A percentile compares a stretch with the other conserved stretches of the same genome.
These are phyloP conservation scores for Diorhabda carinulata DNA, from an alignment of 1,140 invertebrate species.

Conservation along the genomic window DNA sequence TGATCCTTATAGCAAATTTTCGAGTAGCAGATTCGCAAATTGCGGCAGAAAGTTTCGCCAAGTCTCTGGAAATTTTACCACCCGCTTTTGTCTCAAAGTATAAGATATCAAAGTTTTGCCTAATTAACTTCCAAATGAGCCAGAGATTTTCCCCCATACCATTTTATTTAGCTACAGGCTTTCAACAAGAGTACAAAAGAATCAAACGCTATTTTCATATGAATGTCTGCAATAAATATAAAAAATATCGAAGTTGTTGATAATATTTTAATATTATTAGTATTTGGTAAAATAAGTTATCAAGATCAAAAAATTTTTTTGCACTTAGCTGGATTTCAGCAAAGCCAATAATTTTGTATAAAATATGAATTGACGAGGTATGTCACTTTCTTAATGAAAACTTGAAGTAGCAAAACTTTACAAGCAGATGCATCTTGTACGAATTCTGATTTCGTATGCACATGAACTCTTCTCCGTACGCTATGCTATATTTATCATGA, in stretches of 20 bases:
- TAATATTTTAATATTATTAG: not conserved
- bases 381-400: no score
- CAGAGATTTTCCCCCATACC: conserved; percentile 10
- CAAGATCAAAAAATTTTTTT: no score
- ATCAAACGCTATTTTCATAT: not conserved
- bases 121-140: conserved; percentile 25
- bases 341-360: no score
- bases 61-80: conserved; percentile 14
- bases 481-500: no score
- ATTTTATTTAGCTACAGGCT: not conserved
- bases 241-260: not conserved
- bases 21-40: conserved; percentile 20
- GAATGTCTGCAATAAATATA: not conserved
- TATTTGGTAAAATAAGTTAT: no score
- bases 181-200: not conserved
- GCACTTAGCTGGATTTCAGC: no score
- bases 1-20: conserved; percentile 20
- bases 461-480: no score
- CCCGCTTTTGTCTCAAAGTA: conserved; percentile 8
- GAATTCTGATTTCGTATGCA: no score
- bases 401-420: no score
- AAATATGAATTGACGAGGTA: no score
- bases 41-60: conserved; percentile 20
- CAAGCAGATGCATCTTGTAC: no score
- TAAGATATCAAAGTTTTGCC: conserved; percentile 20